These are phyloP conservation scores for Plecotus auritus DNA, from an alignment of 2,113 vertebrate species.

Conservation along the genomic window DNA sequence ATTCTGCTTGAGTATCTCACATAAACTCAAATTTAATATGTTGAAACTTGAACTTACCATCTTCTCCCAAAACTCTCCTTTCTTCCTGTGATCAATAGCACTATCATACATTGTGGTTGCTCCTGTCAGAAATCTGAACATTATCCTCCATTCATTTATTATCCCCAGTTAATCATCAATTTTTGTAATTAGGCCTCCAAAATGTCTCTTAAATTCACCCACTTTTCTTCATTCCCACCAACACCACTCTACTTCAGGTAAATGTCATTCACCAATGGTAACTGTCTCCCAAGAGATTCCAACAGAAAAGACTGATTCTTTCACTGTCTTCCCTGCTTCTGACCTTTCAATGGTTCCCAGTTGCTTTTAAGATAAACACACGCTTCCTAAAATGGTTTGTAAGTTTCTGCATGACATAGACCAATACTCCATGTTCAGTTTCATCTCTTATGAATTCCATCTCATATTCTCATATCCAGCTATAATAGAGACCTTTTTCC, in stretches of 20 bases:
- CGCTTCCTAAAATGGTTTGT: not conserved
- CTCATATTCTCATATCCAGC: not conserved
- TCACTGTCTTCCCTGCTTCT: not conserved
- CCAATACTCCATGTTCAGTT: not conserved
- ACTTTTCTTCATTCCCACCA: not conserved
- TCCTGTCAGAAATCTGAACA: not conserved
- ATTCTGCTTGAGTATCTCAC: not conserved
- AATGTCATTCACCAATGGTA: not conserved
- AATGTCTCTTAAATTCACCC: not conserved
- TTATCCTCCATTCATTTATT: not conserved
- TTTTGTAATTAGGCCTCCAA: not conserved
- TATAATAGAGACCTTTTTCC: not conserved
- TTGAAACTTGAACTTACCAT: not conserved
- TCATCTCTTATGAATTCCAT: not conserved
- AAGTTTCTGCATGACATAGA: not conserved
- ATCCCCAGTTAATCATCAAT: not conserved
- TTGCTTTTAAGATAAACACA: not conserved
- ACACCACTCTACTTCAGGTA: not conserved
- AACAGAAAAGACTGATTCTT: not conserved
- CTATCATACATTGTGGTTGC: not conserved
- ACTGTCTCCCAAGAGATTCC: not conserved
- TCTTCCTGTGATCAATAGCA: not conserved
- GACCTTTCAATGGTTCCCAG: not conserved
- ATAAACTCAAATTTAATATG: not conserved
- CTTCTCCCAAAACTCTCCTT: not conserved